Base-by-base conservation (phyloP, 2,888 invertebrate genomes). In the Metalampra italica region DNA sequence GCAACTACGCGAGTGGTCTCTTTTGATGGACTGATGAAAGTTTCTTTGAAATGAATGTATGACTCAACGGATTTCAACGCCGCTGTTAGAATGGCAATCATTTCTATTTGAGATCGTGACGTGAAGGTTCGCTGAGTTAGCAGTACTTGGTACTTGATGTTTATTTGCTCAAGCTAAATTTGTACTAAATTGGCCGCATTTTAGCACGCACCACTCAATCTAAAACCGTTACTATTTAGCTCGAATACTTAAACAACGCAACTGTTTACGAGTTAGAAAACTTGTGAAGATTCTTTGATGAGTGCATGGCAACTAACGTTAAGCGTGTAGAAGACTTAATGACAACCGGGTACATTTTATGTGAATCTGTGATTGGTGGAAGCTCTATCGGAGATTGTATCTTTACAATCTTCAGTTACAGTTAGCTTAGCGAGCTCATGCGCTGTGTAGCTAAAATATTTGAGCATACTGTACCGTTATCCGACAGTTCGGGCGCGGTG, bases 151-250 rank as follows among this genome's bases (percentile, higher is more conserved):
- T 50, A 45, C 47, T 51, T 47, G 48, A 54, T 45, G 36, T 52
- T 60, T 71, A 73, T 79, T 77, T 77, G 71, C 64, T 64, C 54
- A 64, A 61, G 71, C 82, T 82, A 82, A 81, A 79, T 82, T 72
- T 75, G 77, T 74, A 70, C 60, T 53, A 57, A 72, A 80, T 79
- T 80, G 79, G 75, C 79, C 83, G 84, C 86, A 83, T 86, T 86
- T 78, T 69, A 75, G 75, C 87, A 87, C 85, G 86, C 75, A 75
- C 81, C 63, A 69, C 62, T 71, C 72, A 71, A 76, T 76, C 61
- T 71, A 60, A 68, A 74, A 69, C 76, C 67, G 77, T 75, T 81
- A 73, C 78, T 78, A 76, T 78, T 78, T 78, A 72, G 75, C 75
- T 68, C 64, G 65, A 71, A 59, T 65, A 63, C 62, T 73, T 75